Conservation (phyloP, 2,797 vertebrate species). For the Microcaecilia unicolor region DNA sequence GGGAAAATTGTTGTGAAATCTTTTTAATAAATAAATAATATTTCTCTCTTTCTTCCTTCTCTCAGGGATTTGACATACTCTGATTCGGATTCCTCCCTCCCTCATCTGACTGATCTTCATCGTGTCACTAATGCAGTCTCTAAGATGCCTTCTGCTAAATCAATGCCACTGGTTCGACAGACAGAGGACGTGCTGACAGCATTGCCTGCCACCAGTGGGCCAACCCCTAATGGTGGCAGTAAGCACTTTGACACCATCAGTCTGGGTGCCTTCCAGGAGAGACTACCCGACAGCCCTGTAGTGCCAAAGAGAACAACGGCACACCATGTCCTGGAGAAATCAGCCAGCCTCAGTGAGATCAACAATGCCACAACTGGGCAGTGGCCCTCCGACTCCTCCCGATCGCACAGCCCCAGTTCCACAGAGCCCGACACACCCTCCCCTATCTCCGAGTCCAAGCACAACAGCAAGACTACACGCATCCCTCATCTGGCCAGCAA, state of each 20-base stretch:
- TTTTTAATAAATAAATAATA: no score
- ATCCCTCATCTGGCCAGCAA: constrained; percentile 89
- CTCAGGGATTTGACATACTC: constrained; percentile 87
- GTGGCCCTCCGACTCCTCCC: constrained; percentile 75
- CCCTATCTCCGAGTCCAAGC: constrained; percentile 60
- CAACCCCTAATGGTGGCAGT: constrained; percentile 70
- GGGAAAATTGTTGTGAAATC: no score
- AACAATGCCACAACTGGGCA: constrained; percentile 38
- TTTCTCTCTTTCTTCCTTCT: constrained; percentile 6
- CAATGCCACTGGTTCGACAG: constrained; percentile 57
- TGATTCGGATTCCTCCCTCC: constrained; percentile 83
- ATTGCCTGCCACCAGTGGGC: constrained; percentile 4
- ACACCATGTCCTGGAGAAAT: constrained; percentile 65
- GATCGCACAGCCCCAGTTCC: constrained; percentile 85
- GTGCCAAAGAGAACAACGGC: constrained; percentile 65
- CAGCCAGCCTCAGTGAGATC: constrained; percentile 78
- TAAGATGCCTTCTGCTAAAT: constrained; percentile 65
- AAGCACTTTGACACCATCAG: constrained; percentile 45
- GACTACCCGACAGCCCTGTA: constrained; percentile 66
- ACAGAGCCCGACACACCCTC: constrained; percentile 89
- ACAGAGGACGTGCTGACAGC: constrained; percentile 51
- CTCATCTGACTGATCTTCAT: constrained; percentile 69
- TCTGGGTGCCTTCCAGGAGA: constrained; percentile 39
- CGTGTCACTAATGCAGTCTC: constrained; percentile 52
- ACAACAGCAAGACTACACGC: constrained; percentile 52